Base-by-base conservation (phyloP, 2,888 invertebrate genomes). In the Hirtodrosophila duncani region DNA sequence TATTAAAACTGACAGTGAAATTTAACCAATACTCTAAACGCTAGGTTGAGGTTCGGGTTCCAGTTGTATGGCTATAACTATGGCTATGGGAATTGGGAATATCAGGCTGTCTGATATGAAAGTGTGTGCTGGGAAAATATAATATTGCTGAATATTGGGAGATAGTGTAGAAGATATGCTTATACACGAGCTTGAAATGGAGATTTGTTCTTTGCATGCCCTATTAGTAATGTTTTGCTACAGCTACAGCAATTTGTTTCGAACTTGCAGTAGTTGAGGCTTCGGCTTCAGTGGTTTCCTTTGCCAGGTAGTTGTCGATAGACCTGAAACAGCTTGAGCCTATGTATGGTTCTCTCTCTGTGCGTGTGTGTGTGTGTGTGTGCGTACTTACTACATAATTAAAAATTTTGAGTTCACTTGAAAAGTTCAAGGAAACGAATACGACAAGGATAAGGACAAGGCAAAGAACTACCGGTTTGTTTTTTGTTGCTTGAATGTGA, bases 1-100 rank as follows among this genome's bases (percentile, higher is more conserved):
- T 78, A 82, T 80, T 69, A 80, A 78, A 69, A 67, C 65, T 74
- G 80, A 82, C 82, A 80, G n/a, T n/a, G n/a, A n/a, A n/a, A n/a
- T n/a, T n/a, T n/a, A n/a, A n/a, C n/a, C n/a, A n/a, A n/a, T n/a
- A n/a, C n/a, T n/a, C n/a, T n/a, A n/a, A n/a, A n/a, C n/a, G n/a
- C n/a, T n/a, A n/a, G n/a, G n/a, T n/a, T n/a, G n/a, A n/a, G n/a
- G n/a, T n/a, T n/a, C n/a, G n/a, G n/a, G n/a, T n/a, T n/a, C n/a
- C n/a, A n/a, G n/a, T n/a, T n/a, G n/a, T n/a, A n/a, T n/a, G n/a
- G n/a, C n/a, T n/a, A n/a, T n/a, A n/a, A n/a, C n/a, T n/a, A n/a
- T n/a, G n/a, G n/a, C n/a, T n/a, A n/a, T n/a, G n/a, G n/a, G n/a
- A n/a, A n/a, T n/a, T n/a, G n/a, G n/a, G n/a, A n/a, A n/a, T n/a